Evolutionary conservation across 23 tunicate species (phyloP), one percentile per base, ranked within the genome.

Genomic region (Corella eumyota): DNA sequence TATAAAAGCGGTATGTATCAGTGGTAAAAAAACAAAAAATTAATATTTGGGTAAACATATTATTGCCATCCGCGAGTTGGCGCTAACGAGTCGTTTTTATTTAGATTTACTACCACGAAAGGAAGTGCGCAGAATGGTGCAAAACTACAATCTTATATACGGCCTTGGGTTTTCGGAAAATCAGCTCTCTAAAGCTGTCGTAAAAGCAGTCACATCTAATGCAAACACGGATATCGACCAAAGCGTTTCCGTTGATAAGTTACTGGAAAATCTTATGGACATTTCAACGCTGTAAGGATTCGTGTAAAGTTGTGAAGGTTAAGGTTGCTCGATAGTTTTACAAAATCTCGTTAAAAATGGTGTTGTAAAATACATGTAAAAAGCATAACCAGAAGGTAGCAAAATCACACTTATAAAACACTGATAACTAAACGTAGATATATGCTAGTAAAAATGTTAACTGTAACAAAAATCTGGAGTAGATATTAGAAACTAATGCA

Each of bases 71-170:
- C 65, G 46, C 65, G 27, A 1, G 46, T 4, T 58, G 46, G 24
- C 24, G 45, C 46, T 22, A 6, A 19, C 13, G 45, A 33, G 45
- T 45, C 30, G 9, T 2, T 3, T 27, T 60, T 35, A 29, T 22
- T 30, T 27, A 32, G 4, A 3, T 6, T 4, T n/a, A n/a, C 67
- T 84, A 15, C 69, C 74, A 20, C 52, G 68, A 17, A 32, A 49
- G 24, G 94, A 84, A 46, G 94, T 71, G 24, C 83, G 62, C 25
- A 50, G 94, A 45, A 64, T 84, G 77, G 66, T 70, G 45, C 64
- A 55, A 37, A 84, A 84, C 56, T 84, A 74, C 77, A 84, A 84
- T 57, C 94, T 84, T 50, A 84, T 84, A 24, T 84, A 84, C 52
- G 32, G 58, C 26, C 78, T 84, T 45, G 94, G 94, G 2, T 69